phyloP scores from a whole-genome alignment of 2,888 invertebrate species.

The Pseudococcus longispinus region DNA sequence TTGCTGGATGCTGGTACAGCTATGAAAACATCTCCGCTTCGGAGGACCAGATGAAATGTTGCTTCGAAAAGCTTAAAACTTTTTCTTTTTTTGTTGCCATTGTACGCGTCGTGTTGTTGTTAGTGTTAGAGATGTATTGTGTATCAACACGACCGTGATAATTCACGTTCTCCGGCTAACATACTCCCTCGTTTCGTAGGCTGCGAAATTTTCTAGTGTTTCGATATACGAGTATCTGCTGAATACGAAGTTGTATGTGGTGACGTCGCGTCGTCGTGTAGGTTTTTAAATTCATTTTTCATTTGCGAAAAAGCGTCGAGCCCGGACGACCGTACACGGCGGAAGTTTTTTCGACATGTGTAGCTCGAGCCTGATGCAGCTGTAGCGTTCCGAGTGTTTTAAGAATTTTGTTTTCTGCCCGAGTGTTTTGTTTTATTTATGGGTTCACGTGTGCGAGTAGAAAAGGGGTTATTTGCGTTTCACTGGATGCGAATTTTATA shows the following conservation, averaged over 20 bases:
- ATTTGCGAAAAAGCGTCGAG: not conserved
- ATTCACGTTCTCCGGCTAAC: not conserved
- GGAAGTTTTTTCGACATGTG: not conserved
- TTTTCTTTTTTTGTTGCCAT: not conserved
- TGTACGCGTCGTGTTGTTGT: not conserved
- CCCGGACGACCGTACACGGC: not conserved
- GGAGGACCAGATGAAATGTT: not conserved
- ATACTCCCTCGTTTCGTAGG: not conserved
- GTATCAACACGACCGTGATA: not conserved
- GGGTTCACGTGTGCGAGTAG: not conserved
- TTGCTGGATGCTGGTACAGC: not conserved
- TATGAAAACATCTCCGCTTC: not conserved
- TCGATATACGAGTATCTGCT: not conserved
- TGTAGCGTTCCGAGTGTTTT: not conserved
- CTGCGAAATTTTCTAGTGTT: not conserved
- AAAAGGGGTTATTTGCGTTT: not conserved
- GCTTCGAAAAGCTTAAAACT: not conserved
- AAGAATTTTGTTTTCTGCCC: not conserved
- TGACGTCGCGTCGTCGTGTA: not conserved
- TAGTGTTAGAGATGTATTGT: not conserved
- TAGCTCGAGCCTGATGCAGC: not conserved
- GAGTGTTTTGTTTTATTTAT: not conserved
- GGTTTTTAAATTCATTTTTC: not conserved
- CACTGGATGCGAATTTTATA: not conserved
- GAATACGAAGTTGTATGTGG: too few relatives aligned